These are phyloP conservation scores for Cynodonichthys magdalenae DNA, from an alignment of 2,797 vertebrate species.

Conservation along the genomic window DNA sequence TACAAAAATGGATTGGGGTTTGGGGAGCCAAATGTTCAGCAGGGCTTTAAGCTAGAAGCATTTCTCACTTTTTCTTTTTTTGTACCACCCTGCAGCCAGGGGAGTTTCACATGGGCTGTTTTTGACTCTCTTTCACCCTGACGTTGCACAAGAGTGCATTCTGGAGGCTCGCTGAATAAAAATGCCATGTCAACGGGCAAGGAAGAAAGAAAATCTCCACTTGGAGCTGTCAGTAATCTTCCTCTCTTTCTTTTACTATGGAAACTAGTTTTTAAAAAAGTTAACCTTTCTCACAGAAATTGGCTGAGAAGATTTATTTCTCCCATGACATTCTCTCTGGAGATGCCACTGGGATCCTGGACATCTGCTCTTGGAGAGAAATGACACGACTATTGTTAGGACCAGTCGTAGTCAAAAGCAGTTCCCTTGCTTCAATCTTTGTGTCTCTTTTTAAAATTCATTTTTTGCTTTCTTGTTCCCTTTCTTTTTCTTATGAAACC, in stretches of 20 bases:
- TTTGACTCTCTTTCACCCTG: slow-evolving; percentile 66
- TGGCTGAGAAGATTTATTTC: slow-evolving; percentile 80
- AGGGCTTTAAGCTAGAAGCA: slow-evolving; percentile 25
- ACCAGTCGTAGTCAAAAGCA: slow-evolving; percentile 49
- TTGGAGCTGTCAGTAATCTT: slow-evolving; percentile 74
- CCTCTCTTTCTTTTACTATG: slow-evolving; percentile 53
- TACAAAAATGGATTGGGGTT: slow-evolving; percentile 12
- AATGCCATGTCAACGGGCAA: slow-evolving; percentile 74
- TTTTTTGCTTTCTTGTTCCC: slow-evolving; percentile 19
- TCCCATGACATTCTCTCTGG: slow-evolving; percentile 77
- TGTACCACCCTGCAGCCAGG: slow-evolving; percentile 33
- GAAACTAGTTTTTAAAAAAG: slow-evolving; percentile 67
- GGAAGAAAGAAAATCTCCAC: slow-evolving; percentile 73
- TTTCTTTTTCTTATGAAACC: slow-evolving; percentile 48
- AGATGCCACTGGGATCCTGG: slow-evolving; percentile 74
- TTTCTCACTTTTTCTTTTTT: slow-evolving; percentile 34
- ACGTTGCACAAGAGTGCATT: slow-evolving; percentile 68
- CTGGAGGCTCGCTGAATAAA: slow-evolving; percentile 76
- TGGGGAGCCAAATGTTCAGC: slow-evolving; percentile 27
- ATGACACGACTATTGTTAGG: slow-evolving; percentile 80
- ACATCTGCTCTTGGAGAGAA: slow-evolving; percentile 66
- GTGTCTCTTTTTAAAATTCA: slow-evolving; percentile 25
- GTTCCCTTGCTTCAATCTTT: slow-evolving; percentile 60
- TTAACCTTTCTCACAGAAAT: slow-evolving; percentile 81
- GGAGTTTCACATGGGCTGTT: slow-evolving; percentile 67